phyloP scores from a whole-genome alignment of 2,888 invertebrate species.

The Apamea monoglypha region DNA sequence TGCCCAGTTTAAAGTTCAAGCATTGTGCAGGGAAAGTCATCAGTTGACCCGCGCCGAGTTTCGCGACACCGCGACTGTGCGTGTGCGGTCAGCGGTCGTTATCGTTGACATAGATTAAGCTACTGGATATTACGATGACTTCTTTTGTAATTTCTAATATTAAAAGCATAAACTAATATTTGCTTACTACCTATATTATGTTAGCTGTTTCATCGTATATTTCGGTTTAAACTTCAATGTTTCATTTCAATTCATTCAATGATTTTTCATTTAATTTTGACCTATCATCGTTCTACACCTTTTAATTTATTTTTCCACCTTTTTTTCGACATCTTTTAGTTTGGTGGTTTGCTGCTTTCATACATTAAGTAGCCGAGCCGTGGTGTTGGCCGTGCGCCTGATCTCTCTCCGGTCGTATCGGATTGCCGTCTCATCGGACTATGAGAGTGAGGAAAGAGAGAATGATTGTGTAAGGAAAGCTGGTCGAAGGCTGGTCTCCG shows the following conservation, averaged over 20 bases:
- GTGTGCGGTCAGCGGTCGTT: conserved; percentile 66
- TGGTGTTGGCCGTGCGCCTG: background rate
- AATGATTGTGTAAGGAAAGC: too few relatives aligned
- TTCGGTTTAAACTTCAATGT: conserved; percentile 25
- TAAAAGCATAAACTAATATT: conserved; percentile 41
- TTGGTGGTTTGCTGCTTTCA: background rate
- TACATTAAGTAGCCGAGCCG: background rate
- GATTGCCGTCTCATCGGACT: background rate
- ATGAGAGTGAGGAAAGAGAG: background rate
- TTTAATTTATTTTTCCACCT: background rate
- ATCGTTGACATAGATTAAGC: conserved; percentile 75
- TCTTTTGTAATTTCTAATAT: conserved; percentile 53
- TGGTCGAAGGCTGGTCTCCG: background rate
- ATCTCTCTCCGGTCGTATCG: too few relatives aligned
- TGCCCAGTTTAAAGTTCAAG: conserved; percentile 64
- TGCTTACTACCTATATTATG: conserved; percentile 18
- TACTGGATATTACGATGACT: conserved; percentile 56
- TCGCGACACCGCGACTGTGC: conserved; percentile 56
- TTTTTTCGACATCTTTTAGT: background rate
- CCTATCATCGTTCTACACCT: background rate
- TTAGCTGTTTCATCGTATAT: conserved; percentile 22
- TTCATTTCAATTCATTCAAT: conserved; percentile 20
- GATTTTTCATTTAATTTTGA: conserved; percentile 15
- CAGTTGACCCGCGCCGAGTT: conserved; percentile 71
- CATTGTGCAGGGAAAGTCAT: conserved; percentile 72